Conservation (phyloP, 2,888 invertebrate species). For the Andrena flavipes region DNA sequence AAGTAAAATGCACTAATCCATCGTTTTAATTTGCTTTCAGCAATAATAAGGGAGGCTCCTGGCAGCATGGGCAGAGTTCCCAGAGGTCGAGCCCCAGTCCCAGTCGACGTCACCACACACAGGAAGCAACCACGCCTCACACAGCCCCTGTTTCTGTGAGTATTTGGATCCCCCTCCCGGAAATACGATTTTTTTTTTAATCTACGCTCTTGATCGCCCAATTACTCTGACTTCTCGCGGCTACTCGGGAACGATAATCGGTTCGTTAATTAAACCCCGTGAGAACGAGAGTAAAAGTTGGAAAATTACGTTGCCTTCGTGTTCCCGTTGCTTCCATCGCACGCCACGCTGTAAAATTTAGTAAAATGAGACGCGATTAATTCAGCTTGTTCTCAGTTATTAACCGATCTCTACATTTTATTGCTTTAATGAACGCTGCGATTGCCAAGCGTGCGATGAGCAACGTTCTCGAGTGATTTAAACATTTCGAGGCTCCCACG, state of each 20-base stretch:
- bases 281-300: not conserved
- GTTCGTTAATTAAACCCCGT: not conserved
- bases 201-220: conserved; percentile 15
- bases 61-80: conserved; percentile 76
- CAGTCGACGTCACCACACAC: conserved; percentile 74
- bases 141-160: conserved; percentile 82
- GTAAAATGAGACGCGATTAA: not conserved
- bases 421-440: not conserved
- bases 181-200: conserved; percentile 38
- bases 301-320: not conserved
- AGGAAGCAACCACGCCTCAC: conserved; percentile 77
- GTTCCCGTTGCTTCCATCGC: not conserved
- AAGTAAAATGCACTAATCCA: conserved; percentile 10
- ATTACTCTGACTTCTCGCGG: not conserved
- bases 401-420: not conserved
- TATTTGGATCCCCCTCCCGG: conserved; percentile 60
- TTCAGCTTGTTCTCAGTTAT: not conserved
- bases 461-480: conserved; percentile 29
- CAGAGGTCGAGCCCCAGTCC: conserved; percentile 81
- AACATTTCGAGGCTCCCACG: conserved; percentile 20
- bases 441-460: not conserved
- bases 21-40: conserved; percentile 56
- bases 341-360: not conserved
- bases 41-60: conserved; percentile 59
- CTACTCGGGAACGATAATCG: not conserved